A percentile compares a stretch with the other conserved stretches of the same genome.
Conservation (phyloP, 2,888 invertebrate species). For the Drosophila paranaensis region DNA sequence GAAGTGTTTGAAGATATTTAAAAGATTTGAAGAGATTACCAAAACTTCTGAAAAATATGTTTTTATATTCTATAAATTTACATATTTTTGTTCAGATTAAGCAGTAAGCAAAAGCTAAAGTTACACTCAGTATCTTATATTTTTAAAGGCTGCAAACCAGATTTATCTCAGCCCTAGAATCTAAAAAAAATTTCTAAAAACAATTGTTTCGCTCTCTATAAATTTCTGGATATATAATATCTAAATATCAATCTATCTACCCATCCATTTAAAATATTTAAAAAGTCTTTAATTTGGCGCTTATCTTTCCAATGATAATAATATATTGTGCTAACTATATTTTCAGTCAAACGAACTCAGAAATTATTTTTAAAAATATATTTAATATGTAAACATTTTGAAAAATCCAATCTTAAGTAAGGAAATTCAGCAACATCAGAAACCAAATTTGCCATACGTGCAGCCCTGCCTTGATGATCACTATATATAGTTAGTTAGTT, state of each 20-base stretch:
- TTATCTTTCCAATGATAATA: background rate
- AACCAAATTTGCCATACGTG: background rate
- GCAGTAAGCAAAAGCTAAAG: no score
- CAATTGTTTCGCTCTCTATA: no score
- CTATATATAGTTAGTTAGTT: background rate
- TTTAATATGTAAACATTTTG: no score
- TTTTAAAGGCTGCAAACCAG: no score
- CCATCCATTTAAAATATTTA: background rate
- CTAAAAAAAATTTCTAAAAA: background rate
- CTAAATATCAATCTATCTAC: no score
- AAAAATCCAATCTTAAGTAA: background rate
- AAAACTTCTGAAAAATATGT: no score
- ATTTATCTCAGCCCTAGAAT: background rate
- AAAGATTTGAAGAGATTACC: no score
- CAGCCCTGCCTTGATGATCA: background rate
- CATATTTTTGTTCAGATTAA: background rate
- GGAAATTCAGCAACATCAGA: background rate
- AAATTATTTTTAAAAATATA: background rate
- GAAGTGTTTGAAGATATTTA: no score
- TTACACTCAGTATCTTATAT: no score
- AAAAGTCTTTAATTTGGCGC: background rate
- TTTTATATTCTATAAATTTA: background rate
- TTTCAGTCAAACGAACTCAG: background rate
- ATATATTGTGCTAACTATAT: background rate
- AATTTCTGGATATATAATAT: no score